Evolutionary conservation across 2,797 vertebrate species (phyloP), one percentile per base, ranked within the genome.

Genomic region (Gouania willdenowi): DNA sequence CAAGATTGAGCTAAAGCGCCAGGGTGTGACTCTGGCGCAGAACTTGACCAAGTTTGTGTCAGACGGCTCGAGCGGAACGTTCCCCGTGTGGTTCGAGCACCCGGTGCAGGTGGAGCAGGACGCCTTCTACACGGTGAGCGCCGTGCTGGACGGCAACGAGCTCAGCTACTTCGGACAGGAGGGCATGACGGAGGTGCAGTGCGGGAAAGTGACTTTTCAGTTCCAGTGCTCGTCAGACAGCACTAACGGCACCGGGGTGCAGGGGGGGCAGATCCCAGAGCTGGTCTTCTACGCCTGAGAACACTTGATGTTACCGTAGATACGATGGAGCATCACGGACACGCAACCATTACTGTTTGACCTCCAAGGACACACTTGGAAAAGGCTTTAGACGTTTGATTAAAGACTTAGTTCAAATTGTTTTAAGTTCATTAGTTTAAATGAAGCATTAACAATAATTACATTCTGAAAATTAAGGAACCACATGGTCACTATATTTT

Each of bases 171-270:
- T 99, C 1, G 96, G 97, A 13, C 97, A 99, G 81, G 97, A 99
- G 71, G 97, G 97, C 41, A 92, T 98, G 93, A 97, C 95, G 0
- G 96, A 99, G 80, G 95, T 98, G 55, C 94, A 95, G 83, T 94
- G 94, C 0, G 96, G 93, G 14, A 93, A 92, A 81, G 94, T 98
- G 70, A 95, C 94, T 0, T 98, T 99, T 79, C 97, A 98, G 73
- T 98, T 99, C 82, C 97, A 98, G 84, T 98, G 97, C 61, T 98
- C 97, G 16, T 96, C 97, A 0, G 97, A 98, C 87, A 99, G 97
- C 82, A 99, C 97, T 57, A 99, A 99, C 0, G 96, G 97, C 23
- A 98, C 97, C 0, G 97, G 97, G 5, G 97, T 99, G 7, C 96
- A 99, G 86, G 97, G 95, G 8, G 97, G 97, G 31, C 97, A 98